Base-by-base conservation (phyloP, 2,888 invertebrate genomes). In the Keiferia lycopersicella region DNA sequence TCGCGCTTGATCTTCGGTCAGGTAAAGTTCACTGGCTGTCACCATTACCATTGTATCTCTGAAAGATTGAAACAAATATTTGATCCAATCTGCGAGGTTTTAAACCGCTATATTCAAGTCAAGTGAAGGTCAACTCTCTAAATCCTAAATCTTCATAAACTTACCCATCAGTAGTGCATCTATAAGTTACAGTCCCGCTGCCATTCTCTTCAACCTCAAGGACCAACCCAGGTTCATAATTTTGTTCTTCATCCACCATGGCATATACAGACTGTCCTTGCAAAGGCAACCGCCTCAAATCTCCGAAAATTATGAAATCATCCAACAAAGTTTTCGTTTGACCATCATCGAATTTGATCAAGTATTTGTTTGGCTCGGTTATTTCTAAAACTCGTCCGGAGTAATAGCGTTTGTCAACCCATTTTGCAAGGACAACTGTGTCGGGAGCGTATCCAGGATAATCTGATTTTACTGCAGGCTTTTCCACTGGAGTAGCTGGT, bases 351-450 rank as follows among this genome's bases (percentile, higher is more conserved):
- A 95, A 95, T 78, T 93, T 82, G 41, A 95, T 93, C 69, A 93
- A 83, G 79, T 93, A 94, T 73, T 94, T 94, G 30, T 92, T 92
- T 0, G 88, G 91, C 61, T 93, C 92, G 0, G 92, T 91, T 59
- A 93, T 93, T 69, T 92, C 93, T 11, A 88, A 79, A 0, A 95
- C 93, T 76, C 84, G 92, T 0, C 94, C 95, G 0, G 94, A 94
- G 71, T 95, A 95, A 70, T 94, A 95, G 66, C 93, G 92, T 72
- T 93, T 94, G 74, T 95, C 94, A 0, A 93, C 93, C 95, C 95
- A 95, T 78, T 94, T 94, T 0, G 95, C 95, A 69, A 95, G 87
- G 0, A 94, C 94, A 0, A 87, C 86, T 0, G 92, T 92, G 6
- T 91, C 91, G 0, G 88, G 87, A 0, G 87, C 75, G 65, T 76